Percentiles rank a stretch among this genome's conserved stretches.
These are phyloP conservation scores for Amblyornis subalaris DNA, from an alignment of 2,113 vertebrate genomes.

Conservation along the genomic window DNA sequence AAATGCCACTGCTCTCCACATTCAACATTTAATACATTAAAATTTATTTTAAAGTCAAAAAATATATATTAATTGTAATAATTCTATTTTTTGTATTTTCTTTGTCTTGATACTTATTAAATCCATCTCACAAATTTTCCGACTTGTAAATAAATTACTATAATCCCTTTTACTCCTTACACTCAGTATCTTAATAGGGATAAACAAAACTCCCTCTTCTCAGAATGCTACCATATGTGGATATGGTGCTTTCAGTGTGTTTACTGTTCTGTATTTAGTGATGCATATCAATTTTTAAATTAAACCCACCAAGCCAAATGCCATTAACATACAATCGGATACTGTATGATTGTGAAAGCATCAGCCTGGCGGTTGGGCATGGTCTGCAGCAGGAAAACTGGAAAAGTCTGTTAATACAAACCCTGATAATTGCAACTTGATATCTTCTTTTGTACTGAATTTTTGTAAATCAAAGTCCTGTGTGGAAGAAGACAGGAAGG, in stretches of 20 bases:
- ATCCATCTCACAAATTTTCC: not conserved
- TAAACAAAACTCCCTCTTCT: not conserved
- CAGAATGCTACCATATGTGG: not conserved
- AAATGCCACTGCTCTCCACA: slow-evolving; percentile 12
- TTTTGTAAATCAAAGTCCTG: not conserved
- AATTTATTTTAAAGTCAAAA: not conserved
- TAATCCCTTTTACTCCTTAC: not conserved
- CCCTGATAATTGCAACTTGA: not conserved
- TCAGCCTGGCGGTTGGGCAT: not conserved
- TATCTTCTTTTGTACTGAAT: not conserved
- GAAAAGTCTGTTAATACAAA: not conserved
- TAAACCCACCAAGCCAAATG: not conserved
- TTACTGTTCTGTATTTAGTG: not conserved
- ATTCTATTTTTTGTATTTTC: not conserved
- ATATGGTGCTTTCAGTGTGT: not conserved
- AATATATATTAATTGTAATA: not conserved
- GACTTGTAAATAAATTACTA: not conserved
- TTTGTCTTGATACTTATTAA: not conserved
- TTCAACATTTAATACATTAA: not conserved
- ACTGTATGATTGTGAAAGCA: not conserved
- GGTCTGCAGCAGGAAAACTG: not conserved
- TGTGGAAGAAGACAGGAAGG: not conserved
- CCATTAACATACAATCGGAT: not conserved
- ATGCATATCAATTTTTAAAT: not conserved
- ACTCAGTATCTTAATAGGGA: not conserved